Percentiles rank a stretch among this genome's conserved stretches.
phyloP scores from a whole-genome alignment of 1,140 invertebrate genomes.

The Tetramorium parvispinum region DNA sequence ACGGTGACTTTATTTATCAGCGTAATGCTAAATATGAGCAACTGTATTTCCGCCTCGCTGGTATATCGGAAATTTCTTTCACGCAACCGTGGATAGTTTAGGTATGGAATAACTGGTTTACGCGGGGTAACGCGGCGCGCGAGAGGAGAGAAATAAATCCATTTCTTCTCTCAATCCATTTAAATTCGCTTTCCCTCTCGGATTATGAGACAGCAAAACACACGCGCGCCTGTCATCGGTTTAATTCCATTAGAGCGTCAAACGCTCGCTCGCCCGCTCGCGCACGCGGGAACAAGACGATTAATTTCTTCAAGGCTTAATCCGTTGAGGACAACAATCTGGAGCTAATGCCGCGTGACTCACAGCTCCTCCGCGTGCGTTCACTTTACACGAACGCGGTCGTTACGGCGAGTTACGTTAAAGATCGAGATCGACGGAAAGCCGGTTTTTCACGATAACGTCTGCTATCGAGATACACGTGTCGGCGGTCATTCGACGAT shows the following conservation, averaged over 20 bases:
- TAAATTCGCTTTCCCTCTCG: constrained; percentile 19
- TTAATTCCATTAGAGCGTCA: constrained; percentile 26
- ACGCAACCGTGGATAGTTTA: constrained; percentile 6
- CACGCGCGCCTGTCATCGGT: background rate
- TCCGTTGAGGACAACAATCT: constrained; percentile 49
- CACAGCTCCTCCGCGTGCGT: background rate
- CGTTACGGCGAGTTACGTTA: constrained; percentile 42
- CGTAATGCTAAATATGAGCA: background rate
- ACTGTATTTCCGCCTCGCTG: background rate
- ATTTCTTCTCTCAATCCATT: background rate
- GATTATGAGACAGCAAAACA: constrained; percentile 10
- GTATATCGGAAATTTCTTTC: constrained; percentile 35
- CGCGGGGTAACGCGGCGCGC: background rate
- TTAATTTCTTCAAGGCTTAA: constrained; percentile 48
- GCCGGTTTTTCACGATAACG: constrained; percentile 30
- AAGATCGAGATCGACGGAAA: constrained; percentile 14
- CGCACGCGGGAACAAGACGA: constrained; percentile 10
- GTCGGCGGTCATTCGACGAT: background rate
- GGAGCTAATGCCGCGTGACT: constrained; percentile 40
- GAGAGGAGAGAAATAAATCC: constrained; percentile 7
- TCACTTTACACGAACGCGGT: background rate
- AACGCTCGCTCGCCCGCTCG: background rate
- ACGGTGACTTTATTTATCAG: background rate
- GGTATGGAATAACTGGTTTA: constrained; percentile 12
- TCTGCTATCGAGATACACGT: constrained; percentile 1